Evolutionary conservation across 2,888 invertebrate genomes (phyloP).

Genomic region (Selenia dentaria): DNA sequence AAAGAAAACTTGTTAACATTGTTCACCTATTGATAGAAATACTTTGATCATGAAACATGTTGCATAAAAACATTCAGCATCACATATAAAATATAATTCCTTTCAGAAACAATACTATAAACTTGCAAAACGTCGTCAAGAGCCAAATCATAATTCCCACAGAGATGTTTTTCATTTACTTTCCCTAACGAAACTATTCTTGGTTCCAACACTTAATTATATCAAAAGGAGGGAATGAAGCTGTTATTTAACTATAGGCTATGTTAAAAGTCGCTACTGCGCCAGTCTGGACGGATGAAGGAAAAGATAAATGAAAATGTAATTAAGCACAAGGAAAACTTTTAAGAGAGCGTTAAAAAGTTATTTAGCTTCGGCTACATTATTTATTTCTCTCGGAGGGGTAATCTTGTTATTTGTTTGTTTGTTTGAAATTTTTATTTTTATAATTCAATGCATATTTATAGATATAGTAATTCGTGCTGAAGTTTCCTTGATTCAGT

Average conservation of each 20-base stretch:
- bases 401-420: slow-evolving; percentile 66
- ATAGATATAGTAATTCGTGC: slow-evolving; percentile 13
- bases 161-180: slow-evolving; percentile 10
- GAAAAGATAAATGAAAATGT: slow-evolving; percentile 77
- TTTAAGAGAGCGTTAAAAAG: slow-evolving; percentile 72
- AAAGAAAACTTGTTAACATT: no score
- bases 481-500: slow-evolving; percentile 8
- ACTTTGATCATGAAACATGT: no score
- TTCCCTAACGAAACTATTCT: slow-evolving; percentile 5
- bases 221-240: slow-evolving; percentile 25
- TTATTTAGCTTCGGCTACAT: slow-evolving; percentile 63
- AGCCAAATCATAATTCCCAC: background rate
- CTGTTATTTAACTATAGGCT: slow-evolving; percentile 43
- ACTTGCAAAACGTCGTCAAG: background rate
- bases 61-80: no score
- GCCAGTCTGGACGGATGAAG: slow-evolving; percentile 50
- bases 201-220: slow-evolving; percentile 18
- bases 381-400: slow-evolving; percentile 64
- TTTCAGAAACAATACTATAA: no score
- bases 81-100: no score
- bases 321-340: slow-evolving; percentile 76
- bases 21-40: no score
- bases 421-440: slow-evolving; percentile 43
- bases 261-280: slow-evolving; percentile 36
- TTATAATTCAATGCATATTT: slow-evolving; percentile 40